Base-by-base conservation (phyloP, 1,140 invertebrate species). In the Saccostrea glomerata region DNA sequence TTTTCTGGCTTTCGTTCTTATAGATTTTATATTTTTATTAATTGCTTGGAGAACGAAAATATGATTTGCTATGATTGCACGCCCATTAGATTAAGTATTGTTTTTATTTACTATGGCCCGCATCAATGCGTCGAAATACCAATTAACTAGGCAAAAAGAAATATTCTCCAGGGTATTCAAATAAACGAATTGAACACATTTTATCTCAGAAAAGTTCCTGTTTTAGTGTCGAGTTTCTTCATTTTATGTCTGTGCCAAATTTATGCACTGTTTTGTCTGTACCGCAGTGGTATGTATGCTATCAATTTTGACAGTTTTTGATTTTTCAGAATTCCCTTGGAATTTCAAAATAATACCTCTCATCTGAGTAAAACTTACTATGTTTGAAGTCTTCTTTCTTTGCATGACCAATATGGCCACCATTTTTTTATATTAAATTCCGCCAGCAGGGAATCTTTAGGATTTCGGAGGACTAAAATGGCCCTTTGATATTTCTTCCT, bases 391-490 rank as follows among this genome's bases (percentile, higher is more conserved):
- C 36, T 25, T 88, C 54, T 17, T 40, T n/a, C 7, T 60, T 96
- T 20, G 96, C 97, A 91, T 97, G 96, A 3, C 96, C 97, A 86
- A 97, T 96, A 94, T 97, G 97, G 0, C 97, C 97, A 30, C 96
- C 97, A 85, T 96, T 96, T 91, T 96, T n/a, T 96, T 85, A 97
- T 93, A 95, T 97, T 97, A 92, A 97, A 97, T 94, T 97, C 97
- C 94, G 92, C 86, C 17, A 91, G 47, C 13, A 92, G 85, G 85
- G 92, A 90, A n/a, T 91, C 90, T 20, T 89, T 87, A 3, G 92
- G 92, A n/a, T 91, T 82, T 60, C 92, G 87, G 9, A 93, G 86
- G 5, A 93, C 36, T 13, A 93, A 85, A 36, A 93, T 56, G 4
- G 89, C 90, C 25, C 84, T 87, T 12, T 88, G 70, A 86, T 90